Evolutionary conservation across 2,888 invertebrate genomes (phyloP), one percentile per base, ranked within the genome.

Genomic region (Agrotis clavis): DNA sequence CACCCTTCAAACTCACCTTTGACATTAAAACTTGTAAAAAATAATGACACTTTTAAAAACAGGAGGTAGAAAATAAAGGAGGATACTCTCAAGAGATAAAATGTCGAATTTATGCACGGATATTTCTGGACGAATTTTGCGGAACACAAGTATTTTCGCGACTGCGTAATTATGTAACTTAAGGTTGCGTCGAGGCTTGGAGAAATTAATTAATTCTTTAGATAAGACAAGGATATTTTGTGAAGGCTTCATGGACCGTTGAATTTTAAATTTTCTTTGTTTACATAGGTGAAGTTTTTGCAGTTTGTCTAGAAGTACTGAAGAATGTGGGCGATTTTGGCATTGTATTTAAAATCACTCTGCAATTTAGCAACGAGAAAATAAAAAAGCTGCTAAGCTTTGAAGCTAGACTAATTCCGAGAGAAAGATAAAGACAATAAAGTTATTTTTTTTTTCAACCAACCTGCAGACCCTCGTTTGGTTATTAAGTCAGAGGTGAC

Each of bases 11-110:
- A n/a, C 57, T 77, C 41, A 81, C 76, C 81, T 71, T 67, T 83
- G 79, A 73, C 68, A 70, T 85, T 84, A 48, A n/a, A 74, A 71
- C 50, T 78, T 74, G 30, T 67, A 45, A 63, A 77, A 72, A 57
- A 74, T 78, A 75, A 81, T 68, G 71, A 72, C 59, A 45, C 53
- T 73, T 65, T 67, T 30, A 14, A 67, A 19, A 47, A 48, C 57
- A 60, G 25, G 47, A 64, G 54, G 16, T 53, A 61, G 14, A 9
- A n/a, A 4, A 45, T 35, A 21, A 60, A 64, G 56, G 35, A 66
- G 50, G 25, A 69, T 53, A 16, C 53, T 53, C 25, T 57, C 30
- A 51, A 65, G 50, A 67, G 19, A 63, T 56, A 63, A 59, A 64
- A 65, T 16, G 57, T 41, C 0, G 25, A 61, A 53, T 68, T 67